Evolutionary conservation across 2,888 invertebrate genomes (phyloP).

Genomic region (Frankliniella intonsa): DNA sequence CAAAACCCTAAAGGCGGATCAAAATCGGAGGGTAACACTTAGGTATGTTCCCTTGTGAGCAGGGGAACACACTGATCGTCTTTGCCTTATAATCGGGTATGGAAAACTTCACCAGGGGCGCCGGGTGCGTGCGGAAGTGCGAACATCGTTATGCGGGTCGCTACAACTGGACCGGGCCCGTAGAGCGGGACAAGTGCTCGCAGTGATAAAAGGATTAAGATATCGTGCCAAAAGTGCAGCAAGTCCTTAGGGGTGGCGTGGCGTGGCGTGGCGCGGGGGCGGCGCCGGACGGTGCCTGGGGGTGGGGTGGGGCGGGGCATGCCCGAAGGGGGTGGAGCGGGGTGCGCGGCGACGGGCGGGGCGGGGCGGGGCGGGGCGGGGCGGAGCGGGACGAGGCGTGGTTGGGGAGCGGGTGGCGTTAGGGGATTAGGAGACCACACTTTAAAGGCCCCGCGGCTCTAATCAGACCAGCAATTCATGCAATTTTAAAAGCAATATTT

Average conservation of each 20-base stretch:
- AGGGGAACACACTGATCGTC: too few species aligned
- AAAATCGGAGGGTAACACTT: too few species aligned
- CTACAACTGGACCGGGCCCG: background rate
- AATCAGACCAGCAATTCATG: constrained; percentile 25
- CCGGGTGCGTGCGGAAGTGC: too few species aligned
- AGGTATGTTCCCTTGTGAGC: too few species aligned
- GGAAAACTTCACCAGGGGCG: too few species aligned
- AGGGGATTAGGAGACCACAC: constrained; percentile 22
- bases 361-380: constrained; percentile 2
- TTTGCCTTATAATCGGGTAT: too few species aligned
- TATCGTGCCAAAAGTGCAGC: too few species aligned
- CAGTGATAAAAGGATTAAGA: background rate
- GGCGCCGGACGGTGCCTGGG: background rate
- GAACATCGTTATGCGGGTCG: too few species aligned
- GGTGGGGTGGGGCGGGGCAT: background rate
- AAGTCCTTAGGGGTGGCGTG: background rate
- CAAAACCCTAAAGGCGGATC: too few species aligned
- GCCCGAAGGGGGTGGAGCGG: background rate
- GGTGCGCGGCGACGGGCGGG: background rate
- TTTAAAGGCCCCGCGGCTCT: constrained; percentile 21
- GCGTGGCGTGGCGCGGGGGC: background rate
- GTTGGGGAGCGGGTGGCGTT: background rate
- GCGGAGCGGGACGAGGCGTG: background rate
- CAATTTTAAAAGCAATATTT: constrained; percentile 27
- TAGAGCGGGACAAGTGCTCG: background rate